Conservation (phyloP, 2,797 vertebrate genomes). For the Graptemys geographica region DNA sequence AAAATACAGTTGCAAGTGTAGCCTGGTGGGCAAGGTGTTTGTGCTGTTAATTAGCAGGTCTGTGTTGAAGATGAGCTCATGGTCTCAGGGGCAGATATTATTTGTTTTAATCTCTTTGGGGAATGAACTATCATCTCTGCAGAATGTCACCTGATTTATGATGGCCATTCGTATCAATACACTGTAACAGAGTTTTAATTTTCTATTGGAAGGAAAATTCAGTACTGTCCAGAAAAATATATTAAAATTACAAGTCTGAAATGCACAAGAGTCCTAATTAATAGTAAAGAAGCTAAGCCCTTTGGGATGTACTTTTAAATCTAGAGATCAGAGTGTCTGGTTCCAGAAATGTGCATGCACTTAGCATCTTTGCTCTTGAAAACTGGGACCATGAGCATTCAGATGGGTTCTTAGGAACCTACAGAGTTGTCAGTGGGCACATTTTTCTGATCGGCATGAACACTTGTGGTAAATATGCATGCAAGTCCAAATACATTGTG, state of each 20-base stretch:
- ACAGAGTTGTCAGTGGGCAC: not conserved
- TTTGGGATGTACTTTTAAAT: not conserved
- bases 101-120: constrained; percentile 35
- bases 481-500: accelerated
- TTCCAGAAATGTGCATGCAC: not conserved
- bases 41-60: constrained; percentile 54
- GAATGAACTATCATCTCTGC: constrained; percentile 34
- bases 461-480: not conserved
- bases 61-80: constrained; percentile 9
- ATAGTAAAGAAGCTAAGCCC: not conserved
- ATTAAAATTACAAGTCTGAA: not conserved
- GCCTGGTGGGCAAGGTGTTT: constrained; percentile 39
- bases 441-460: not conserved
- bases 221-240: not conserved
- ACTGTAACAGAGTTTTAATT: constrained; percentile 21
- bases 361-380: not conserved
- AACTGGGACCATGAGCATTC: not conserved
- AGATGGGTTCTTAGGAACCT: not conserved
- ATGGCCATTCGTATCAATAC: not conserved
- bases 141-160: not conserved
- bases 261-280: not conserved
- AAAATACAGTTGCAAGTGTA: constrained; percentile 32
- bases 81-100: constrained; percentile 25
- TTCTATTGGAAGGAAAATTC: not conserved
- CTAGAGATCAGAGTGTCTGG: not conserved